A percentile compares a stretch with the other conserved stretches of the same genome.
Conservation (phyloP, 2,888 invertebrate species). For the Hololepta plana region DNA sequence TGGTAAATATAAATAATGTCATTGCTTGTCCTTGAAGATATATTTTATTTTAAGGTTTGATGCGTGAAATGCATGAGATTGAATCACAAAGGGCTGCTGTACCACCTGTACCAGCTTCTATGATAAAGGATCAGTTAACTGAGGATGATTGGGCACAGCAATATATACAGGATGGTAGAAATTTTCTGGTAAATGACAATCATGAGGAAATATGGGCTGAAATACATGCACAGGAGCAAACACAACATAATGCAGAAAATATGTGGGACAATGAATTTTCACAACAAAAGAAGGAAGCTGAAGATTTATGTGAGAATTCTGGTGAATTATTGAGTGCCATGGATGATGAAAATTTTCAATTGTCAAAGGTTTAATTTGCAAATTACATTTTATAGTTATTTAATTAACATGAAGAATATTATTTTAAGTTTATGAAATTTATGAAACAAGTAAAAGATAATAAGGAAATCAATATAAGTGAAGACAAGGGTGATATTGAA, state of each 20-base stretch:
- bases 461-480: slow-evolving; percentile 38
- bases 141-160: slow-evolving; percentile 35
- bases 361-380: slow-evolving; percentile 55
- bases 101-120: slow-evolving; percentile 29
- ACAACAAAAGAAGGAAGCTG: slow-evolving; percentile 11
- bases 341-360: slow-evolving; percentile 44
- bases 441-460: slow-evolving; percentile 61
- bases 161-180: slow-evolving; percentile 31
- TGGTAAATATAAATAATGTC: slow-evolving; percentile 18
- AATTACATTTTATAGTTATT: no score
- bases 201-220: slow-evolving; percentile 30
- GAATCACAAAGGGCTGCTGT: slow-evolving; percentile 32
- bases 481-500: slow-evolving; percentile 25
- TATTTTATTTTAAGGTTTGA: no score
- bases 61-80: slow-evolving; percentile 74
- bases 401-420: no score
- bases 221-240: slow-evolving; percentile 21
- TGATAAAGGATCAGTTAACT: slow-evolving; percentile 27
- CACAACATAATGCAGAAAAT: background rate
- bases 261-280: slow-evolving; percentile 9
- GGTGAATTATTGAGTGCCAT: slow-evolving; percentile 39
- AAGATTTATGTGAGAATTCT: slow-evolving; percentile 34
- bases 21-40: background rate
- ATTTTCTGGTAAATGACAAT: slow-evolving; percentile 25
- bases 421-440: slow-evolving; percentile 59